A percentile compares a stretch with the other conserved stretches of the same genome.
Evolutionary conservation across 2,797 vertebrate species (phyloP).

Genomic region (Podarcis lilfordi): DNA sequence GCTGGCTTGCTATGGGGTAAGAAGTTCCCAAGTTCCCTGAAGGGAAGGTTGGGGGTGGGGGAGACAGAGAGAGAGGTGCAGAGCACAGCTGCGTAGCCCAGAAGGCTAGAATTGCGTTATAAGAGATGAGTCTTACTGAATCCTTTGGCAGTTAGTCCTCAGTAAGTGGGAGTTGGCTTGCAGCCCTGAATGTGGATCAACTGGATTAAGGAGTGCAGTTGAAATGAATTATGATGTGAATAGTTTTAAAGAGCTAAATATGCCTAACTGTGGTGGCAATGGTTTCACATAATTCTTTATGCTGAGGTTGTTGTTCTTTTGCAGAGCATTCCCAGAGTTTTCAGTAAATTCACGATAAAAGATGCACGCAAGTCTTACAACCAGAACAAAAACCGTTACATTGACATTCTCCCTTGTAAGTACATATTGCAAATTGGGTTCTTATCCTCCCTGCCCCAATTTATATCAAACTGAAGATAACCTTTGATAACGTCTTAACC

Average conservation of each 20-base stretch:
- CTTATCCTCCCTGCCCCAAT: neutral
- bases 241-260: neutral
- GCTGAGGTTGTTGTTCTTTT: constrained; percentile 46
- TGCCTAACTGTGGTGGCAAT: neutral
- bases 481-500: neutral
- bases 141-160: neutral
- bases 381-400: constrained; percentile 91
- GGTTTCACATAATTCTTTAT: neutral
- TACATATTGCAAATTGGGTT: constrained; percentile 33
- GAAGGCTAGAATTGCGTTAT: neutral
- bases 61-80: too few species aligned
- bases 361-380: constrained; percentile 90
- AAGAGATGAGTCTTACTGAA: neutral
- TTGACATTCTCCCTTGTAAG: constrained; percentile 98
- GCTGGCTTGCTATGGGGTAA: neutral
- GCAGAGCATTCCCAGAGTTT: constrained; percentile 95
- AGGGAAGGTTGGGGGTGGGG: too few species aligned
- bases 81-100: too few species aligned
- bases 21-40: neutral
- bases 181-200: neutral
- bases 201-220: neutral
- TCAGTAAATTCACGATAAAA: constrained; percentile 87
- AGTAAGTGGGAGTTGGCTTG: neutral
- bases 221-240: neutral
- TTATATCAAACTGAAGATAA: neutral